Base-by-base conservation (phyloP, 2,113 vertebrate species). In the Austrofundulus limnaeus region DNA sequence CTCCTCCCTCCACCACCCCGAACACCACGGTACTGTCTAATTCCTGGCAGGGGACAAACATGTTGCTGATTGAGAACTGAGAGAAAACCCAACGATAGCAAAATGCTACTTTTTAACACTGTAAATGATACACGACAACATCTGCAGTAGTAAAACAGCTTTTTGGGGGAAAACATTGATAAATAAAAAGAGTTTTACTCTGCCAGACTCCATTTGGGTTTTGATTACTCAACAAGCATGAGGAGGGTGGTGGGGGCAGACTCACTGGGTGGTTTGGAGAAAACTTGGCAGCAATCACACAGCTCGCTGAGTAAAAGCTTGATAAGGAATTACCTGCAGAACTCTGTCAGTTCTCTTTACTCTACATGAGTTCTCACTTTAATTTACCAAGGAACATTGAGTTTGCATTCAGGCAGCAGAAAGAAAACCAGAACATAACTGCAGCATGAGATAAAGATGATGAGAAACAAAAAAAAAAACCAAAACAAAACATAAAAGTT, bases 1-100 rank as follows among this genome's bases (percentile, higher is more conserved):
- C 94, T 46, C 96, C 96, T 62, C 97, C 96, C 89, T 98, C 96
- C 66, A 99, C 92, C 66, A 94, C 94, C 4, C 97, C 97, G 21
- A 98, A 94, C 72, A 98, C 87, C 56, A 88, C 77, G 15, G 91
- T 92, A 61, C 88, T 84, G 67, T 93, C 89, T 79, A 99, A 88
- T 70, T 92, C 93, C 96, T 99, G 81, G 11, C 24, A 34, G 53
- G 34, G n/a, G 43, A 82, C 24, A 75, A 25, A 48, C 48, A 77
- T 20, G 15, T 28, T 16, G 34, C 34, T 42, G 61, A 66, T 61
- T 57, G 61, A 47, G n/a, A 24, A 42, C 16, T 10, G 42, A 51
- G 19, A 28, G 49, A 59, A 41, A 11, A 23, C 25, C 25, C 14
- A 39, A 41, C 23, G 5, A 51, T 11, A 45, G 23, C 24, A 25